Evolutionary conservation across 1,140 invertebrate species (phyloP).

Genomic region (Conus ventricosus): DNA sequence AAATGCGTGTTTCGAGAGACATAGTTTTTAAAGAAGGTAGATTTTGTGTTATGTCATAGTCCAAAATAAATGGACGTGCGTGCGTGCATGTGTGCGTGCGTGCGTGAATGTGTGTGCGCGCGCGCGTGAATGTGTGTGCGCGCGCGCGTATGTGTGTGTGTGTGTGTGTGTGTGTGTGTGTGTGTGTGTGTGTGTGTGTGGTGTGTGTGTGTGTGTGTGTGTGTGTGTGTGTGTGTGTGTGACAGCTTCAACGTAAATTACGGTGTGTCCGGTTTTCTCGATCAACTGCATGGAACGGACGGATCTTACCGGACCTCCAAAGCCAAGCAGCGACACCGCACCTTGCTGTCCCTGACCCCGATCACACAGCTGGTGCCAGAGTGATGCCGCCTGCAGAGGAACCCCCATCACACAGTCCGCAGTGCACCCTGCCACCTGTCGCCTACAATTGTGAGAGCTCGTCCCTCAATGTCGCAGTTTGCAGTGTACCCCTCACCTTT

Average conservation of each 20-base stretch:
- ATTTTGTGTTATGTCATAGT: too few species aligned
- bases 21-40: too few species aligned
- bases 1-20: too few species aligned
- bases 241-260: slow-evolving; percentile 80
- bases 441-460: too few species aligned
- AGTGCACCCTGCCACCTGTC: too few species aligned
- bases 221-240: slow-evolving; percentile 42
- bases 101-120: background rate
- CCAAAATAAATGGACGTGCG: background rate
- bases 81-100: background rate
- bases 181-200: background rate
- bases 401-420: too few species aligned
- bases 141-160: background rate
- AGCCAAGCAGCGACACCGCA: slow-evolving; percentile 85
- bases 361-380: slow-evolving; percentile 61
- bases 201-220: background rate
- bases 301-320: slow-evolving; percentile 83
- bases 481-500: too few species aligned
- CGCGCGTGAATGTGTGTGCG: background rate
- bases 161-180: background rate
- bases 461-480: too few species aligned
- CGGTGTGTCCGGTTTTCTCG: slow-evolving; percentile 87
- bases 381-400: too few species aligned
- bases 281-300: slow-evolving; percentile 89
- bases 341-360: slow-evolving; percentile 85